A percentile compares a stretch with the other conserved stretches of the same genome.
phyloP scores from a whole-genome alignment of 30 jellyfish, hydroid and myxozoan species.

The Pelagia noctiluca region DNA sequence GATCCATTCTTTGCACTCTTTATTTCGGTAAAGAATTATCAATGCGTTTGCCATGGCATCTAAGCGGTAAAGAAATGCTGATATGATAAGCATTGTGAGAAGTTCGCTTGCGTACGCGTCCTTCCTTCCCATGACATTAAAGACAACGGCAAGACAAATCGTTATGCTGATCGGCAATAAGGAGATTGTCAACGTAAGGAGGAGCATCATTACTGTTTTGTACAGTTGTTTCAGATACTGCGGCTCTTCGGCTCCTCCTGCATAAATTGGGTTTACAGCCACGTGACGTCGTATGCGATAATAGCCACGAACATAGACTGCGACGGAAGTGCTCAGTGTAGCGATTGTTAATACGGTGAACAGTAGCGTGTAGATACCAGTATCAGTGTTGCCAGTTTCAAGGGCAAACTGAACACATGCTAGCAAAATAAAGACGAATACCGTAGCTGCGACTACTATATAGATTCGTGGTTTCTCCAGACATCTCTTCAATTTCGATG shows the following conservation, averaged over 20 bases:
- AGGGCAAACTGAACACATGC: neutral
- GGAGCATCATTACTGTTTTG: constrained; percentile 8
- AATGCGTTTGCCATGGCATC: no score
- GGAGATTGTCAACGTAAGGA: no score
- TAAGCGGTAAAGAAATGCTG: no score
- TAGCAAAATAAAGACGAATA: neutral
- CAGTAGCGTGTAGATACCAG: neutral
- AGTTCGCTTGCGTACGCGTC: no score
- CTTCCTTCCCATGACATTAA: no score
- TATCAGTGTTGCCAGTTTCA: neutral
- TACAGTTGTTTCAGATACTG: constrained; percentile 1
- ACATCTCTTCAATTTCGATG: neutral
- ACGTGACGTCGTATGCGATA: neutral
- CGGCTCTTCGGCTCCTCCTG: neutral
- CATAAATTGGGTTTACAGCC: constrained; percentile 8
- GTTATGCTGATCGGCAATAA: no score
- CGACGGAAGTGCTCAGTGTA: no score
- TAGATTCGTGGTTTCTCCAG: neutral
- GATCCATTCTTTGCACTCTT: no score
- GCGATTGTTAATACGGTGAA: neutral
- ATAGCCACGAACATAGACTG: constrained; percentile 16
- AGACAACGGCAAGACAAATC: no score
- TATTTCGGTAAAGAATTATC: no score
- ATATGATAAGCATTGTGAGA: no score
- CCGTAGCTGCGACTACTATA: neutral